Base-by-base conservation (phyloP, 2,888 invertebrate genomes). In the Aphidius colemani region DNA sequence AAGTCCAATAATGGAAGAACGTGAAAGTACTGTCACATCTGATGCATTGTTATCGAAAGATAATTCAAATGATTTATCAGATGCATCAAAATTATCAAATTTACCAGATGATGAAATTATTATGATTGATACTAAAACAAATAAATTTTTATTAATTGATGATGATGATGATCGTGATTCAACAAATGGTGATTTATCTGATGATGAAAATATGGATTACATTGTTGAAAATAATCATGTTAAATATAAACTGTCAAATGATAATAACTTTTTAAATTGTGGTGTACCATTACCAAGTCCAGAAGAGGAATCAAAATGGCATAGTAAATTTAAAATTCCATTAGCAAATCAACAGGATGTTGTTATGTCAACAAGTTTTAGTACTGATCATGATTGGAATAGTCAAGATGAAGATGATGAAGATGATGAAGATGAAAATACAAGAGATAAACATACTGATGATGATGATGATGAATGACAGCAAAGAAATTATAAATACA, bases 381-480 rank as follows among this genome's bases (percentile, higher is more conserved):
- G 80, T 40, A 85, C 85, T 63, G 85, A 86, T 49, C 85, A 88
- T 72, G 90, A 90, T 73, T 91, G 90, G 89, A 90, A 90, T 76
- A 89, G 88, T 80, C 78, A 77, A 60, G 78, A 86, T 74, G 82
- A 79, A 56, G 85, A 85, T 1, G 85, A 86, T 3, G 85, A 85
- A 0, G 75, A 75, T 6, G 77, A 75, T 4, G 75, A 75, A n/a
- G 74, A 30, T 30, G 30, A 30, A 30, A 30, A 3, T 30, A 30
- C 30, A 30, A 30, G 2, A 30, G 5, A 30, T 30, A 30, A 30
- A 30, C 30, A 30, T 5, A 30, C 30, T 30, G 30, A 30, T 30
- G 5, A 30, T 30, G 30, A 30, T 5, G 30, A 30, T 30, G 30
- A 30, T 30, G 30, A 59, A 69, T 55, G 66, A 67, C 8, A 63